Base-by-base conservation (phyloP, 2,113 vertebrate genomes). In the Cottus gobio region DNA sequence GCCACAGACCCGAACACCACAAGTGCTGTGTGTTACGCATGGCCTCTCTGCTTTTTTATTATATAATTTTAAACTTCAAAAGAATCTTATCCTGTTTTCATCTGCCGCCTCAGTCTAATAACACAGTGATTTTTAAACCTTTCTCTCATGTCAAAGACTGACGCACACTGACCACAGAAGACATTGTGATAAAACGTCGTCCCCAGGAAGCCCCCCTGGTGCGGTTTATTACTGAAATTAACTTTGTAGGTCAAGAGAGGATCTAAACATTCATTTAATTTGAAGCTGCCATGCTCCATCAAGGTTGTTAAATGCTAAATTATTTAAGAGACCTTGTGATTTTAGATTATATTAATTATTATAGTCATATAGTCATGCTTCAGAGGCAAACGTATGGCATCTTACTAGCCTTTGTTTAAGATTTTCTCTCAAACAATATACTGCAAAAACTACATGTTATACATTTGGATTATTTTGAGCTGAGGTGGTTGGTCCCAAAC, bases 91-190 rank as follows among this genome's bases (percentile, higher is more conserved):
- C 65, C 85, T 77, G 80, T 96, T 96, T 96, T 97, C 95, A 96
- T 96, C 96, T 93, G 89, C 95, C 95, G 95, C 96, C 87, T 91
- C 89, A 70, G 91, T 90, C 96, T 95, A 96, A 96, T 95, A 94
- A 94, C 80, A 94, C 89, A 88, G 50, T n/a, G 50, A 79, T 83
- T 63, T 72, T 36, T 57, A 56, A 69, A 85, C 58, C 82, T 78
- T 77, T 67, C 72, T 83, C 71, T 88, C 48, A 69, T 86, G 71
- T 81, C 79, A 77, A 71, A 84, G 68, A 34, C 39, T 20, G 44
- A 91, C 15, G 20, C 37, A 67, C 12, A 11, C 52, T 80, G 79
- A 62, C 76, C 94, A 91, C 89, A 88, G 94, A 72, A 50, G 24
- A 66, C 24, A 71, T 6, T 31, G n/a, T 70, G 44, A 65, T 70